These are phyloP conservation scores for Cryptomyrus ogoouensis DNA, from an alignment of 2,113 vertebrate genomes.

Conservation along the genomic window DNA sequence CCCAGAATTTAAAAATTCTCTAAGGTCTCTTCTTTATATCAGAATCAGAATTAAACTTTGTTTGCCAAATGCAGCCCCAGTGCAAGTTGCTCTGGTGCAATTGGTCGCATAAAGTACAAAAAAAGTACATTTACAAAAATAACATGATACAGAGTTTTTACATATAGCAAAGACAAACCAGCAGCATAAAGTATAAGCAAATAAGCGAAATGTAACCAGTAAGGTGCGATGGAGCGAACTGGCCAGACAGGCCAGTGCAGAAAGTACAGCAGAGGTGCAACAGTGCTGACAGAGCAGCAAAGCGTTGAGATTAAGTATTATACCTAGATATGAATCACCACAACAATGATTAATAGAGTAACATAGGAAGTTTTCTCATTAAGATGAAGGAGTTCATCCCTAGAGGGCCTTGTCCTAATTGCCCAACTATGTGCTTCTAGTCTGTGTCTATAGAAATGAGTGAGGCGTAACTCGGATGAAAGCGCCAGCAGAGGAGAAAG, in stretches of 20 bases:
- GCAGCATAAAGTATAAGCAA: not conserved
- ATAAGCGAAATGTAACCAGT: not conserved
- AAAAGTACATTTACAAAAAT: not conserved
- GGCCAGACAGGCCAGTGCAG: not conserved
- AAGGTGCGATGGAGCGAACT: not conserved
- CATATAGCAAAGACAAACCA: not conserved
- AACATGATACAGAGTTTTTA: not conserved
- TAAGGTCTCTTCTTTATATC: not conserved
- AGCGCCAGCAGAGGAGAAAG: not conserved
- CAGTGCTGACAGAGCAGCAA: not conserved
- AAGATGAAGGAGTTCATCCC: not conserved
- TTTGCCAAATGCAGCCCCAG: not conserved
- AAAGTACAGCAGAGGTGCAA: not conserved
- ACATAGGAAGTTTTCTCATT: not conserved
- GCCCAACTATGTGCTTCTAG: not conserved
- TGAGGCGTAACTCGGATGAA: not conserved
- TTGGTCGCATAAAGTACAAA: not conserved
- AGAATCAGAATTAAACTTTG: not conserved
- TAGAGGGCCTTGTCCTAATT: not conserved
- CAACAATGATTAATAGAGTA: not conserved
- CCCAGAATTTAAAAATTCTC: not conserved
- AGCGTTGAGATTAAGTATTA: not conserved
- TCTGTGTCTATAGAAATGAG: not conserved
- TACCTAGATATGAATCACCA: not conserved
- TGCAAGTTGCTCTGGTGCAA: not conserved